phyloP scores from a whole-genome alignment of 2,797 vertebrate genomes.

The Podarcis siculus region DNA sequence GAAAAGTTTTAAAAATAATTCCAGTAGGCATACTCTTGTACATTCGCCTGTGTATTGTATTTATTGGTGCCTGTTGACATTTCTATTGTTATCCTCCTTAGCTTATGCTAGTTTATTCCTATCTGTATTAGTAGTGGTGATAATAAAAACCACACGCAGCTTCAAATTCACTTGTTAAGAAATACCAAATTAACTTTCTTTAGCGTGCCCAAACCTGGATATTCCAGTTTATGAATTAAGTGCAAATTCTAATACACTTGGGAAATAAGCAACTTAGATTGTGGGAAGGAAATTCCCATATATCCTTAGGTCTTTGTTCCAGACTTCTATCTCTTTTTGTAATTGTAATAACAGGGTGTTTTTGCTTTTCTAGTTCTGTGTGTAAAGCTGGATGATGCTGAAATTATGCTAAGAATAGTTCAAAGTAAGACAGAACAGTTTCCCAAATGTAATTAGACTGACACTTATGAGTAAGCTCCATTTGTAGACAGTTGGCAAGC shows the following conservation, averaged over 20 bases:
- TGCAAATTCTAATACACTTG: not conserved
- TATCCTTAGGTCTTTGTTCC: not conserved
- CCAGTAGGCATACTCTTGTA: too few relatives aligned
- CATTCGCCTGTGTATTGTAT: not conserved
- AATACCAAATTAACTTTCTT: not conserved
- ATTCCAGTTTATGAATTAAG: not conserved
- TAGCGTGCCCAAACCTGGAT: not conserved
- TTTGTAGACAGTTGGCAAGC: not conserved
- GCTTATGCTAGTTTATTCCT: not conserved
- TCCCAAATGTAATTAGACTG: not conserved
- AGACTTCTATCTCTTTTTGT: not conserved
- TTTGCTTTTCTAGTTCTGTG: not conserved
- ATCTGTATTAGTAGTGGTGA: not conserved
- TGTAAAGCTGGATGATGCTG: not conserved
- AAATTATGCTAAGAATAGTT: not conserved
- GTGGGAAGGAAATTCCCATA: not conserved
- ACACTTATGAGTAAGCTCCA: not conserved
- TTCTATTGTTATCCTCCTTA: not conserved
- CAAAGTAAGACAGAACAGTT: not conserved
- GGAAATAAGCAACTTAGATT: not conserved
- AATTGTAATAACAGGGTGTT: not conserved
- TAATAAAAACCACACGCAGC: not conserved
- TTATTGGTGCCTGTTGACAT: not conserved
- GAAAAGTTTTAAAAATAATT: too few relatives aligned
- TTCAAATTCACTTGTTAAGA: not conserved